These are phyloP conservation scores for Dexiosoma caninum DNA, from an alignment of 2,888 invertebrate genomes.

Conservation along the genomic window DNA sequence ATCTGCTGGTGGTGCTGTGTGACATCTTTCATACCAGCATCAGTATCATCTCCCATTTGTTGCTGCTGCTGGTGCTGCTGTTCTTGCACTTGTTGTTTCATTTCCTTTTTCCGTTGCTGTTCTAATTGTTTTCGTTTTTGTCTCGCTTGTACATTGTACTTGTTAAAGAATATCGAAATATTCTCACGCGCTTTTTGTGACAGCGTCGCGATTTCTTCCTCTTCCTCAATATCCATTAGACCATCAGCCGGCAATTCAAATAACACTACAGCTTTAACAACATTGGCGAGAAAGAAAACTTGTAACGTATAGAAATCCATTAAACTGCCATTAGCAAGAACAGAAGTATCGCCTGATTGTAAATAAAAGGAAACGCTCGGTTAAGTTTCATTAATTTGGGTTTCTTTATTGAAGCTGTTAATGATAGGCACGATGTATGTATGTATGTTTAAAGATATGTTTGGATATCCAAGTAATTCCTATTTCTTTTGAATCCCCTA, in stretches of 20 bases:
- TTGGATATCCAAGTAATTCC: too few relatives aligned
- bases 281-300: conserved; percentile 86
- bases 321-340: conserved; percentile 81
- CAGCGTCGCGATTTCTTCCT: conserved; percentile 78
- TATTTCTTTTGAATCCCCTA: too few relatives aligned
- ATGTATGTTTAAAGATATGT: too few relatives aligned
- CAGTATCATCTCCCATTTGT: conserved; percentile 29
- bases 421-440: too few relatives aligned
- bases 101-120: conserved; percentile 25
- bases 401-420: neutral
- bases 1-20: conserved; percentile 14
- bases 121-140: conserved; percentile 46
- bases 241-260: conserved; percentile 70
- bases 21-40: conserved; percentile 51
- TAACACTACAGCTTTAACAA: conserved; percentile 88
- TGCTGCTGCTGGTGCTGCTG: too few relatives aligned
- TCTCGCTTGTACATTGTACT: conserved; percentile 71
- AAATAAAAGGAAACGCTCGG: neutral
- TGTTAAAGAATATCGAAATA: conserved; percentile 74
- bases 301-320: conserved; percentile 89
- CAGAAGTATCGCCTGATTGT: conserved; percentile 66
- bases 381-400: neutral
- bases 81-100: conserved; percentile 4
- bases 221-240: conserved; percentile 74
- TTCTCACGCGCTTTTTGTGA: conserved; percentile 67